Percentiles rank a stretch among this genome's conserved stretches.
Conservation (phyloP, 2,113 vertebrate species). For the Tetrao urogallus region DNA sequence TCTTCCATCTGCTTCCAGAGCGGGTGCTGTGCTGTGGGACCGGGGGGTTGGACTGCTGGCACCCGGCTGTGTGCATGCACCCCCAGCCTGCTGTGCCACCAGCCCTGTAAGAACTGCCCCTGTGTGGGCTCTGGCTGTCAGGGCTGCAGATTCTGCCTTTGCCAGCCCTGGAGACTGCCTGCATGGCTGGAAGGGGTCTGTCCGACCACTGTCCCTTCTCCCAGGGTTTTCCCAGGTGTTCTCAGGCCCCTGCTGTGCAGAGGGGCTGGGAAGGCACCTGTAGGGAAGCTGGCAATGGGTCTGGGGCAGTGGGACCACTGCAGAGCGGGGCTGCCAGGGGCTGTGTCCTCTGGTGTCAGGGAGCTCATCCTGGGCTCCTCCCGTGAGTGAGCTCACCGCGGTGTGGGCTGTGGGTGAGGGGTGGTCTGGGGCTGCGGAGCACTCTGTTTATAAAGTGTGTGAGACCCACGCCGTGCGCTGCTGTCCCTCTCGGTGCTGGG, state of each 20-base stretch:
- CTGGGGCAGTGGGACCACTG: background rate
- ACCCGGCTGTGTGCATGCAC: background rate
- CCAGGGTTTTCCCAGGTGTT: accelerated
- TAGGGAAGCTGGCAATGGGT: background rate
- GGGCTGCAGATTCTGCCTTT: background rate
- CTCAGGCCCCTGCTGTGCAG: background rate
- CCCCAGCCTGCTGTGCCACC: background rate
- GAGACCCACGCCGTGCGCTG: background rate
- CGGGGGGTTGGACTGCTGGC: background rate
- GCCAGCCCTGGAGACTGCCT: background rate
- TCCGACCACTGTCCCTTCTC: background rate
- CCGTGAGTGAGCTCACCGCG: accelerated
- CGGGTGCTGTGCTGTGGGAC: background rate
- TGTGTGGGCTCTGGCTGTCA: background rate
- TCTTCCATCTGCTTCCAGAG: background rate
- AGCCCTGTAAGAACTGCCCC: background rate
- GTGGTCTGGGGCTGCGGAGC: background rate
- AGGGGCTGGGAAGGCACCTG: background rate
- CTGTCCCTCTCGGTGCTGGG: background rate
- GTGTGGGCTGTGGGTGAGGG: background rate
- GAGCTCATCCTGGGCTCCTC: background rate
- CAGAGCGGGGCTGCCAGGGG: background rate
- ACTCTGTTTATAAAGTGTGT: background rate
- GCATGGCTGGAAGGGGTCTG: background rate
- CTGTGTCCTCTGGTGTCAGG: background rate